Conservation (phyloP, 1,140 invertebrate species). For the Aphelenchoides besseyi region DNA sequence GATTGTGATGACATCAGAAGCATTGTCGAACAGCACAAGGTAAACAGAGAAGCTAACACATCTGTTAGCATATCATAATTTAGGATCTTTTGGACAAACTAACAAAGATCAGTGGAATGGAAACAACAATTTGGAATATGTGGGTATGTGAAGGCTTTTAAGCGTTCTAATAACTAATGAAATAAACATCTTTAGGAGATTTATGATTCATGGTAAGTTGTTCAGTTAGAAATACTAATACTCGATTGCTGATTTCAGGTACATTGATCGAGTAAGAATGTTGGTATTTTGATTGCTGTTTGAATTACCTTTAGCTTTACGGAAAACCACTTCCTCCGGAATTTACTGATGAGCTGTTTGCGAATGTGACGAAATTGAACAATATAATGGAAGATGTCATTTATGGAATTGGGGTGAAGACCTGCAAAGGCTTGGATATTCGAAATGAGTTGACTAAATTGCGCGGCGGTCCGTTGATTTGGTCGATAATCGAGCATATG, state of each 20-base stretch:
- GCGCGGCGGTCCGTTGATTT: constrained; percentile 21
- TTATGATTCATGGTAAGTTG: neutral
- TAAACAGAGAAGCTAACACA: neutral
- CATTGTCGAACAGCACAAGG: neutral
- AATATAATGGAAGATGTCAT: neutral
- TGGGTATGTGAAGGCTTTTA: too few species aligned
- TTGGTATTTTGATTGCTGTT: neutral
- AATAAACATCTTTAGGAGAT: too few species aligned
- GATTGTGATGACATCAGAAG: neutral
- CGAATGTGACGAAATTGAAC: neutral
- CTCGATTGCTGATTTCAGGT: too few species aligned
- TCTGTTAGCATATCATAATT: neutral
- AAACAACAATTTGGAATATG: neutral
- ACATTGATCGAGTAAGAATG: too few species aligned
- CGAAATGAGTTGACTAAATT: constrained; percentile 23
- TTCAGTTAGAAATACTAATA: too few species aligned
- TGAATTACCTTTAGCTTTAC: neutral
- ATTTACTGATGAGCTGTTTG: neutral
- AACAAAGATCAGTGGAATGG: neutral
- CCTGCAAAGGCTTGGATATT: constrained; percentile 21
- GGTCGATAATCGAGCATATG: constrained; percentile 16
- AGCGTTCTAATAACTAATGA: too few species aligned
- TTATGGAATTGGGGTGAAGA: constrained; percentile 14
- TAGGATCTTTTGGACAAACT: neutral
- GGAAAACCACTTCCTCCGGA: constrained; percentile 8